Conservation (phyloP, 2,113 vertebrate species). For the Labeo catla region DNA sequence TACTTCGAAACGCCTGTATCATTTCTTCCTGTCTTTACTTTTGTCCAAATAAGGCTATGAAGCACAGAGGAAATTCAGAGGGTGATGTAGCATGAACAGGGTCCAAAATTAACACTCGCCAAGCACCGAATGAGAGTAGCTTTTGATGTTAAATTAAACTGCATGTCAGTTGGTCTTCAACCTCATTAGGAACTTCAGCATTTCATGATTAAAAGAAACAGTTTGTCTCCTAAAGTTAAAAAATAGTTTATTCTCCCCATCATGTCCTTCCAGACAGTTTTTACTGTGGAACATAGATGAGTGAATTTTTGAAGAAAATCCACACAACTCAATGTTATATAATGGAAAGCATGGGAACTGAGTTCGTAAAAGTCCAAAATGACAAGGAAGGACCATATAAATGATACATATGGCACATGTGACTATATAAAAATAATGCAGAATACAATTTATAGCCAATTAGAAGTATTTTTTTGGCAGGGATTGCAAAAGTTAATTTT, state of each 20-base stretch:
- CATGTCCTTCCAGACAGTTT: neutral
- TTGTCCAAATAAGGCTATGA: slow-evolving; percentile 21
- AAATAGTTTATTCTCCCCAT: neutral
- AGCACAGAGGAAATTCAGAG: slow-evolving; percentile 23
- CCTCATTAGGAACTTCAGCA: too few species aligned
- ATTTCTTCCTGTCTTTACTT: slow-evolving; percentile 3
- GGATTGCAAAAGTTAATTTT: neutral
- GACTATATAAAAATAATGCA: neutral
- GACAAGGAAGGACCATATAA: neutral
- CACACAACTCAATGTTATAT: neutral
- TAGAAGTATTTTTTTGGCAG: neutral
- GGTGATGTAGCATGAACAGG: neutral
- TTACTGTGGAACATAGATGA: neutral
- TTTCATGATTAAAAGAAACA: neutral
- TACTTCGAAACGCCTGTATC: slow-evolving; percentile 28
- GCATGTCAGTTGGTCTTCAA: too few species aligned
- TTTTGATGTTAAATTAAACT: neutral
- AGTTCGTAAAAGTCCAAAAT: neutral
- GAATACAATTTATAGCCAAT: neutral
- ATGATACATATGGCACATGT: neutral
- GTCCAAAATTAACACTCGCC: neutral
- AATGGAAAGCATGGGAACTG: neutral
- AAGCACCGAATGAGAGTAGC: neutral
- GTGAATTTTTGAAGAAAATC: neutral
- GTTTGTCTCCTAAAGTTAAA: neutral